Evolutionary conservation across 2,113 vertebrate genomes (phyloP).

Genomic region (Melanerpes formicivorus): DNA sequence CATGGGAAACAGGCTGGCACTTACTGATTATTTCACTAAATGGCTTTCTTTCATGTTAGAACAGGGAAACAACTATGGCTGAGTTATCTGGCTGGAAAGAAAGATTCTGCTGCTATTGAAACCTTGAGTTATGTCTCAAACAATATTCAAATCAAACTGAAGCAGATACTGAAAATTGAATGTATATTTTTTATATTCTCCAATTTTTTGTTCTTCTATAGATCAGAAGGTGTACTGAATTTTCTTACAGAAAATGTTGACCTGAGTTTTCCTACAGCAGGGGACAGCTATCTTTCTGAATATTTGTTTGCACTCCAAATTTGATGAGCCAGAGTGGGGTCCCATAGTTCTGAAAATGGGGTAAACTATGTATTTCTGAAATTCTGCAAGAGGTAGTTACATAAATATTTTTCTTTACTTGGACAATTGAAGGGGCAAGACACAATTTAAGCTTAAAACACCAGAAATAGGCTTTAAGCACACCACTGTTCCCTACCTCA

Average conservation of each 20-base stretch:
- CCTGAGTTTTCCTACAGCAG: neutral
- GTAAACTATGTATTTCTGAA: neutral
- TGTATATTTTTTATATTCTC: neutral
- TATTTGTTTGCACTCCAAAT: neutral
- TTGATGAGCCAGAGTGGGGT: fast-evolving
- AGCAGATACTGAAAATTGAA: neutral
- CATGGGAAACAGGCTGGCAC: neutral
- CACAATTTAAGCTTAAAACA: neutral
- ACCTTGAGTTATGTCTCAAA: neutral
- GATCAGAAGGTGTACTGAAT: neutral
- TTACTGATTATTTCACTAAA: neutral
- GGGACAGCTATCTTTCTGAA: neutral
- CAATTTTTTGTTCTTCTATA: neutral
- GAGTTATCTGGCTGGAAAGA: neutral
- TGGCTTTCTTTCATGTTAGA: neutral
- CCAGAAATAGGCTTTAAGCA: neutral
- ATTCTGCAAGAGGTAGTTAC: neutral
- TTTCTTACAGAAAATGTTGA: neutral
- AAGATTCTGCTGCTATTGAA: neutral
- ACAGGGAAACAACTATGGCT: neutral
- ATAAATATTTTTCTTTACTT: neutral
- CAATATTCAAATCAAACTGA: neutral
- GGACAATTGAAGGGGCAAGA: neutral
- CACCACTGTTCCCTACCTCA: neutral
- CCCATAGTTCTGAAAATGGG: neutral